Conservation (phyloP, 2,797 vertebrate species). For the Petrocephalus sullivani region DNA sequence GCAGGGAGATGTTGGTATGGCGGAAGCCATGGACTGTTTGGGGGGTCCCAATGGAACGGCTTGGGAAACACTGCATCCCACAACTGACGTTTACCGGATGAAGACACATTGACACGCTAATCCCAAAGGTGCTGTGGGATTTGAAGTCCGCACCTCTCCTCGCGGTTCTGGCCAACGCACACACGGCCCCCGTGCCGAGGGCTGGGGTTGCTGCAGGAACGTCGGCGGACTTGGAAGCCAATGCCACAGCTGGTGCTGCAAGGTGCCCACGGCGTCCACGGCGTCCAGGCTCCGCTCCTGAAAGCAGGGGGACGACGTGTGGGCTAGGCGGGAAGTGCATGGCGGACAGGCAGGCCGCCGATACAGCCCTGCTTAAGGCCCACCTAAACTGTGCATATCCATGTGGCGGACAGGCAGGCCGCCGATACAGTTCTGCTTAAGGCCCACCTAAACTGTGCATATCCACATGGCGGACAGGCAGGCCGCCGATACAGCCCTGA, state of each 20-base stretch:
- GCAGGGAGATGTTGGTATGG: not conserved
- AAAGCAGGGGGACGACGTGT: conserved; percentile 22
- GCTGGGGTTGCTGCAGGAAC: conserved; percentile 88
- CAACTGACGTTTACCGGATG: not conserved
- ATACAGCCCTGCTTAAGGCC: not conserved
- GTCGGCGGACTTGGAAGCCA: conserved; percentile 89
- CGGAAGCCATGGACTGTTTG: not conserved
- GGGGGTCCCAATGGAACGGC: not conserved
- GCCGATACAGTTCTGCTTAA: not conserved
- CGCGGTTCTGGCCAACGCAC: conserved; percentile 87
- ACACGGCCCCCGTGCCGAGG: conserved; percentile 85
- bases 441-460: no score
- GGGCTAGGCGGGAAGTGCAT: not conserved
- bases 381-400: no score
- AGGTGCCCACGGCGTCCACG: conserved; percentile 87
- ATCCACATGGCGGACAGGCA: no score
- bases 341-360: not conserved
- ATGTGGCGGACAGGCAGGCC: no score
- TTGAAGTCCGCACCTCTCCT: conserved; percentile 74
- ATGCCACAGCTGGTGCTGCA: conserved; percentile 94
- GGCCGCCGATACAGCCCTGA: no score
- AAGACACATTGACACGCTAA: not conserved
- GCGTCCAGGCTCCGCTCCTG: conserved; percentile 93
- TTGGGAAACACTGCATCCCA: not conserved
- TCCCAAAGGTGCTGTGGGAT: not conserved